These are phyloP conservation scores for Heteronetta atricapilla DNA, from an alignment of 2,113 vertebrate genomes.

Conservation along the genomic window DNA sequence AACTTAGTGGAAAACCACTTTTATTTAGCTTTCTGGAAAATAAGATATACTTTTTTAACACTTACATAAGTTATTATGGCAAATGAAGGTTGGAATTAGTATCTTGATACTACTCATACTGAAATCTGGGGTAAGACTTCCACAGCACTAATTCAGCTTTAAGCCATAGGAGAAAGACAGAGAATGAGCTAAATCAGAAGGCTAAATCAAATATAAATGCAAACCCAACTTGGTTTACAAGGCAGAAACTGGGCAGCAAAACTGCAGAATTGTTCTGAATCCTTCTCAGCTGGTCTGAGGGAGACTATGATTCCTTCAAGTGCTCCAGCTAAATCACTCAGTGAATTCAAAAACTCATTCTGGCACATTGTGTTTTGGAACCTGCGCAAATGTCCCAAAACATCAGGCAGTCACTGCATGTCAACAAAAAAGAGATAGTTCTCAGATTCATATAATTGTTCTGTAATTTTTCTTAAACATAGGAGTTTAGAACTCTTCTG, in stretches of 20 bases:
- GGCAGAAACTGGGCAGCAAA: background rate
- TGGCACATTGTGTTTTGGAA: background rate
- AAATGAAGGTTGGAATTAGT: background rate
- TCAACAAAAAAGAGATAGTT: background rate
- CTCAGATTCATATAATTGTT: background rate
- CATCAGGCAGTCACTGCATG: background rate
- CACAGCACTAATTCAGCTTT: background rate
- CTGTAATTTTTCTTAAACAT: background rate
- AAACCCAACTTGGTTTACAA: background rate
- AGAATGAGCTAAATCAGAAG: background rate
- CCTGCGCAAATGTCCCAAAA: background rate
- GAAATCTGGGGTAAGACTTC: background rate
- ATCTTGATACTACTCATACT: background rate
- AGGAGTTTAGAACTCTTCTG: background rate
- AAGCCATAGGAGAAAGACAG: background rate
- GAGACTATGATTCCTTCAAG: accelerated
- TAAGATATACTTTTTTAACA: background rate
- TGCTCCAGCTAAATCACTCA: background rate
- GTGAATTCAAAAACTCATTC: background rate
- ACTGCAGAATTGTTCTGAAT: background rate
- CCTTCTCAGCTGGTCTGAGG: background rate
- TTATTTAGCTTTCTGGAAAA: background rate
- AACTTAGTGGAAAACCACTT: background rate
- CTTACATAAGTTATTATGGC: background rate
- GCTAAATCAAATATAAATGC: background rate